Evolutionary conservation across 2,888 invertebrate species (phyloP), one percentile per base, ranked within the genome.

Genomic region (Rhagophthalmus giganteus): DNA sequence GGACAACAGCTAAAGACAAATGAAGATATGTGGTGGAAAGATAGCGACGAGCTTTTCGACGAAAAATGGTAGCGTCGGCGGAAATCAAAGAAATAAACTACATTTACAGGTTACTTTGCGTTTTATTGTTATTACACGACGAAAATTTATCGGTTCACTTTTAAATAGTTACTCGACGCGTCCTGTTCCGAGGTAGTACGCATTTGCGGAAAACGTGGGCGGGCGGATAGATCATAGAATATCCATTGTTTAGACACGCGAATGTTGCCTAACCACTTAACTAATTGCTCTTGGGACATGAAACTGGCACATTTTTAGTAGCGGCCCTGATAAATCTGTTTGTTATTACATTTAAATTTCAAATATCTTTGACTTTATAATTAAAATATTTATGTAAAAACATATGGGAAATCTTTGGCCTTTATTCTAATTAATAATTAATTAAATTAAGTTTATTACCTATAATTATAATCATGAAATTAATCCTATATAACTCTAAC

Each of bases 81-180:
- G 66, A 68, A 68, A 69, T 68, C 68, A 68, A 68, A 68, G 66
- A 64, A 67, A 69, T 69, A 68, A 69, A 69, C 63, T 61, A 67
- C 66, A 60, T 39, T 51, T 44, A 39, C 32, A 51, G 39, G 26
- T 33, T 33, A 63, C 65, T 64, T 64, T 48, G 42, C 42, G 41
- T 51, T 45, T 39, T 51, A 45, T 45, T 40, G 34, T 40, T 34
- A 46, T 34, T 40, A 11, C 33, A 27, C 30, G 10, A 12, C 26
- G 37, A 38, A 51, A 51, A 51, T 51, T 51, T 51, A 51, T 51
- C 20, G 39, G 25, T 20, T 27, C 32, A 14, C 26, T 47, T 34
- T 40, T 5, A n/a, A n/a, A n/a, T n/a, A n/a, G n/a, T n/a, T n/a
- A n/a, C n/a, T n/a, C n/a, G n/a, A n/a, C n/a, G n/a, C n/a, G n/a